Evolutionary conservation across 1,140 invertebrate species (phyloP).

Genomic region (Tachypleus tridentatus): DNA sequence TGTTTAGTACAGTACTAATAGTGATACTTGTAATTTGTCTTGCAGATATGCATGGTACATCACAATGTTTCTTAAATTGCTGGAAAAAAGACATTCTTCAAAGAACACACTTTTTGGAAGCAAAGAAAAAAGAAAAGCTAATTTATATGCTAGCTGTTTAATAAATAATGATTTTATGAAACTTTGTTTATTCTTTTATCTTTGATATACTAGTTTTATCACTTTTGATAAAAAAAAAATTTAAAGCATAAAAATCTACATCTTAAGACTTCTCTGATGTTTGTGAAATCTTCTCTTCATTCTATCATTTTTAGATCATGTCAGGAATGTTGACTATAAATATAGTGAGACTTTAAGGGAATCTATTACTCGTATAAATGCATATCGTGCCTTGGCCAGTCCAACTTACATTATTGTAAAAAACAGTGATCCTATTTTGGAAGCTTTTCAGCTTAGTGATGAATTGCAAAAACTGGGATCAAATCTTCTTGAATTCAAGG

Average conservation of each 20-base stretch:
- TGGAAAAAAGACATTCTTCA: no score
- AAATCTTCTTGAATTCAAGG: slow-evolving; percentile 54
- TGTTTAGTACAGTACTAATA: no score
- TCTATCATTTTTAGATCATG: slow-evolving; percentile 1
- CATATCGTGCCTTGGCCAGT: slow-evolving; percentile 79
- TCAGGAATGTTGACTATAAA: neutral
- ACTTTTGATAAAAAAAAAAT: neutral
- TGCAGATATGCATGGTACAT: no score
- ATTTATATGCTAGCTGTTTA: no score
- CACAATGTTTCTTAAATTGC: no score
- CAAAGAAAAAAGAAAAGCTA: no score
- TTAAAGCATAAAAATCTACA: neutral
- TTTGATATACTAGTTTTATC: no score
- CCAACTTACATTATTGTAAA: slow-evolving; percentile 78
- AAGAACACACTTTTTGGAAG: no score
- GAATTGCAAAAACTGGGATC: slow-evolving; percentile 61
- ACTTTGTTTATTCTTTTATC: no score
- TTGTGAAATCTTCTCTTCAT: neutral
- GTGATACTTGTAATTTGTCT: no score
- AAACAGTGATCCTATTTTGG: slow-evolving; percentile 68
- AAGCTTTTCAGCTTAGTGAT: slow-evolving; percentile 68
- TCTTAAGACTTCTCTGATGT: neutral
- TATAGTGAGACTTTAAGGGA: slow-evolving; percentile 57
- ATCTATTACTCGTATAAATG: slow-evolving; percentile 78
- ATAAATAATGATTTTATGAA: no score